Conservation (phyloP, 1,140 invertebrate genomes). For the Lepidurus arcticus region DNA sequence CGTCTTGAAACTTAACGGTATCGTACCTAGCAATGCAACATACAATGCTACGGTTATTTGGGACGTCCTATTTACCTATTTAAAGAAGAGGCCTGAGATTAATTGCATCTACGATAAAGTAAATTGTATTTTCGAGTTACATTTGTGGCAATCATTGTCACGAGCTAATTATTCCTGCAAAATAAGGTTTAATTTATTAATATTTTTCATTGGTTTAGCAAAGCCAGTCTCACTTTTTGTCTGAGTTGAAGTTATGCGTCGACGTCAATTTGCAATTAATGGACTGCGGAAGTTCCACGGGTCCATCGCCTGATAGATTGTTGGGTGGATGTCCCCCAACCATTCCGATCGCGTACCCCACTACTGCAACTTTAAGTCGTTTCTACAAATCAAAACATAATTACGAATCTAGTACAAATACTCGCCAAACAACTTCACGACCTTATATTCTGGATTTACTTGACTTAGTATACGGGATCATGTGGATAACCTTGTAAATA, state of each 20-base stretch:
- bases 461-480: background rate
- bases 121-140: background rate
- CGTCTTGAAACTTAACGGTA: background rate
- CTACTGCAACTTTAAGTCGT: background rate
- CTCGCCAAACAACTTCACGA: background rate
- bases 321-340: background rate
- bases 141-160: background rate
- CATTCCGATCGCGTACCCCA: conserved; percentile 13
- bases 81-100: background rate
- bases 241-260: conserved; percentile 30
- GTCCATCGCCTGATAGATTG: background rate
- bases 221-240: conserved; percentile 24
- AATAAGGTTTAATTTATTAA: background rate
- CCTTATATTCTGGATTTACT: background rate
- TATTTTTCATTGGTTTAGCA: conserved; percentile 9
- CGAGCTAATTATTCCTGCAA: background rate
- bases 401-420: background rate
- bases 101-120: conserved; percentile 27
- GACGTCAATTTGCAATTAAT: conserved; percentile 22
- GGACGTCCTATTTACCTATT: background rate
- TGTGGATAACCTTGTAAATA: background rate
- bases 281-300: conserved; percentile 3
- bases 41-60: conserved; percentile 28
- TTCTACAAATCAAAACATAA: conserved; percentile 23
- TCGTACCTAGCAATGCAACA: conserved; percentile 3